Evolutionary conservation across 2,797 vertebrate genomes (phyloP).

Genomic region (Scleropages formosus): DNA sequence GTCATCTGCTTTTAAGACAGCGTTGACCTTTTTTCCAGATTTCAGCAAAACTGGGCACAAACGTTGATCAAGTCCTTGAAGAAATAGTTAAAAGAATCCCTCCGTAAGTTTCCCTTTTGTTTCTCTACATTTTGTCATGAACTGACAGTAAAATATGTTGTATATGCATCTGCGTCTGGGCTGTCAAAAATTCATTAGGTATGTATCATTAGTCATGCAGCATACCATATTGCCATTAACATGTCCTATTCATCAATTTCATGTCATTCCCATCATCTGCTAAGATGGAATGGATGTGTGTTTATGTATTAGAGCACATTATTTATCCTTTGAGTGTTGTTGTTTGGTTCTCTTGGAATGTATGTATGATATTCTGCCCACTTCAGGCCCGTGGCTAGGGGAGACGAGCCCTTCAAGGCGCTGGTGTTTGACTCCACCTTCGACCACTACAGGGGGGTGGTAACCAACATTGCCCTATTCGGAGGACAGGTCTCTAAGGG

Average conservation of each 20-base stretch:
- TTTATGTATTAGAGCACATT: background rate
- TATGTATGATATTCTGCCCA: background rate
- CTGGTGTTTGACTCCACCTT: slow-evolving; percentile 94
- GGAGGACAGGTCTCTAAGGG: slow-evolving; percentile 84
- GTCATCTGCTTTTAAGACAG: slow-evolving; percentile 23
- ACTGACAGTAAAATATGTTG: background rate
- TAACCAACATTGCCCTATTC: slow-evolving; percentile 85
- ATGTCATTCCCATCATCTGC: background rate
- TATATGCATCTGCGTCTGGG: background rate
- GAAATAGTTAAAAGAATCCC: slow-evolving; percentile 85
- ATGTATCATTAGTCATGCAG: background rate
- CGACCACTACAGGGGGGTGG: slow-evolving; percentile 88
- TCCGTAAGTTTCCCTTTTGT: slow-evolving; percentile 71
- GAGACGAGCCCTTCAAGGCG: slow-evolving; percentile 78
- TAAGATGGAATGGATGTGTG: background rate
- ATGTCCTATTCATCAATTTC: too few species aligned
- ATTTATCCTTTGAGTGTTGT: background rate
- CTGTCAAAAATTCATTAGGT: background rate
- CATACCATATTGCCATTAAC: too few species aligned
- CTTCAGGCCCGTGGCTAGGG: slow-evolving; percentile 70
- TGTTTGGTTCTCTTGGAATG: background rate
- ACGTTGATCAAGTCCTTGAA: slow-evolving; percentile 81
- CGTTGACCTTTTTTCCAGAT: slow-evolving; percentile 71
- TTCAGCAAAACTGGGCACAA: slow-evolving; percentile 92
- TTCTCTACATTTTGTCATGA: background rate